Percentiles rank a stretch among this genome's conserved stretches.
Evolutionary conservation across 2,888 invertebrate genomes (phyloP).

Genomic region (Agrotis ipsilon): DNA sequence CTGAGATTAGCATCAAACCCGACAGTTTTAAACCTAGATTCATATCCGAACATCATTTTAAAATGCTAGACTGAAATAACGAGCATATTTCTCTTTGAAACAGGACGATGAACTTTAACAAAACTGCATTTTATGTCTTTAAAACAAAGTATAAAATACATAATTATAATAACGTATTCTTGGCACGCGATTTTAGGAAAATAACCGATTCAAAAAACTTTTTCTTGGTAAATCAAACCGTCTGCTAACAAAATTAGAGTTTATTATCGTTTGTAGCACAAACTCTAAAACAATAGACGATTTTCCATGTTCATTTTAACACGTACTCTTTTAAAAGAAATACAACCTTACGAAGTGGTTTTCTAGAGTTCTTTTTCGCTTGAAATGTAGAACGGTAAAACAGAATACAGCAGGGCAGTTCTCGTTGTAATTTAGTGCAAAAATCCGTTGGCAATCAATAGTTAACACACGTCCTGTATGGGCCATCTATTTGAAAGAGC

Average conservation of each 20-base stretch:
- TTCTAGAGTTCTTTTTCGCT: slow-evolving; percentile 22
- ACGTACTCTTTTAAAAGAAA: background rate
- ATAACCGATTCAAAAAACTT: slow-evolving; percentile 18
- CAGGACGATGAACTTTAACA: slow-evolving; percentile 34
- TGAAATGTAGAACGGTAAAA: background rate
- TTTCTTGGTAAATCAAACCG: slow-evolving; percentile 1
- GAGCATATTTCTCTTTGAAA: slow-evolving; percentile 12
- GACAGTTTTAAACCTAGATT: background rate
- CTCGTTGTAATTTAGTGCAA: slow-evolving; percentile 29
- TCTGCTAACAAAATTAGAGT: background rate
- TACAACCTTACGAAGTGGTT: rapidly evolving
- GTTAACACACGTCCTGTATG: slow-evolving; percentile 40
- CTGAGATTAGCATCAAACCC: background rate
- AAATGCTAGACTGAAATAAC: slow-evolving; percentile 5
- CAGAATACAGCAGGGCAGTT: slow-evolving; percentile 17
- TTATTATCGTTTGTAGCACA: slow-evolving; percentile 7
- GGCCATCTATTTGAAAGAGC: slow-evolving; percentile 32
- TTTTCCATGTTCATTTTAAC: background rate
- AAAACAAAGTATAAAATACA: slow-evolving; percentile 22
- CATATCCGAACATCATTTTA: slow-evolving; percentile 3
- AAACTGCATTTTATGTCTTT: slow-evolving; percentile 11
- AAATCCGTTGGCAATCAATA: slow-evolving; percentile 50
- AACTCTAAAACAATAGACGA: slow-evolving; percentile 9
- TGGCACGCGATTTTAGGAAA: slow-evolving; percentile 40
- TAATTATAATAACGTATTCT: slow-evolving; percentile 38